Percentiles rank a stretch among this genome's conserved stretches.
phyloP scores from a whole-genome alignment of 2,888 invertebrate genomes.

The Hydrotaea diabolus region DNA sequence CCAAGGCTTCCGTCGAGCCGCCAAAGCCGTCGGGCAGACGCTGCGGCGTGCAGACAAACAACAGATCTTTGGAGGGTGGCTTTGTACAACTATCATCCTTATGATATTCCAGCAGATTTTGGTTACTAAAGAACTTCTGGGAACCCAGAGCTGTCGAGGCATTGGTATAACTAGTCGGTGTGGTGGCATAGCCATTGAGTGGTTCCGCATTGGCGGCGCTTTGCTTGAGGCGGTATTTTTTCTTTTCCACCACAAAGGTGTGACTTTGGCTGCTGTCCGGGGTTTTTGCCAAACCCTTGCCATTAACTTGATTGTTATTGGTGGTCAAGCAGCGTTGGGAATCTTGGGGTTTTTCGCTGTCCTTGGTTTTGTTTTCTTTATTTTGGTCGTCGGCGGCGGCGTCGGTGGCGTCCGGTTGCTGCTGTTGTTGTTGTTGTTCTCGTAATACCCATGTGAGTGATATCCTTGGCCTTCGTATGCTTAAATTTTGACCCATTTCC shows the following conservation, averaged over 20 bases:
- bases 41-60: slow-evolving; percentile 80
- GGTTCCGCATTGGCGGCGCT: slow-evolving; percentile 69
- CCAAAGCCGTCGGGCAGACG: slow-evolving; percentile 74
- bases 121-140: slow-evolving; percentile 80
- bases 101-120: slow-evolving; percentile 78
- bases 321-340: slow-evolving; percentile 70
- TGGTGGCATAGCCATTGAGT: slow-evolving; percentile 77
- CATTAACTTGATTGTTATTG: slow-evolving; percentile 78
- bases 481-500: slow-evolving; percentile 83
- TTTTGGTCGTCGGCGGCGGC: slow-evolving; percentile 21
- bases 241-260: slow-evolving; percentile 69
- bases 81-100: slow-evolving; percentile 70
- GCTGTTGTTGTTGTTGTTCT: slow-evolving; percentile 82
- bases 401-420: slow-evolving; percentile 66
- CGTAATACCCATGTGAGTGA: slow-evolving; percentile 89
- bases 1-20: slow-evolving; percentile 73
- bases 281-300: slow-evolving; percentile 39
- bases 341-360: slow-evolving; percentile 42
- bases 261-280: slow-evolving; percentile 27
- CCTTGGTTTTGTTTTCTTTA: slow-evolving; percentile 63
- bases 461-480: slow-evolving; percentile 84
- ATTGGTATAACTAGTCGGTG: slow-evolving; percentile 76
- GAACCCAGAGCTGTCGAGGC: slow-evolving; percentile 74
- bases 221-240: slow-evolving; percentile 73
- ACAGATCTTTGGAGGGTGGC: slow-evolving; percentile 77